These are phyloP conservation scores for Spilosoma lubricipeda DNA, from an alignment of 2,888 invertebrate species.

Conservation along the genomic window DNA sequence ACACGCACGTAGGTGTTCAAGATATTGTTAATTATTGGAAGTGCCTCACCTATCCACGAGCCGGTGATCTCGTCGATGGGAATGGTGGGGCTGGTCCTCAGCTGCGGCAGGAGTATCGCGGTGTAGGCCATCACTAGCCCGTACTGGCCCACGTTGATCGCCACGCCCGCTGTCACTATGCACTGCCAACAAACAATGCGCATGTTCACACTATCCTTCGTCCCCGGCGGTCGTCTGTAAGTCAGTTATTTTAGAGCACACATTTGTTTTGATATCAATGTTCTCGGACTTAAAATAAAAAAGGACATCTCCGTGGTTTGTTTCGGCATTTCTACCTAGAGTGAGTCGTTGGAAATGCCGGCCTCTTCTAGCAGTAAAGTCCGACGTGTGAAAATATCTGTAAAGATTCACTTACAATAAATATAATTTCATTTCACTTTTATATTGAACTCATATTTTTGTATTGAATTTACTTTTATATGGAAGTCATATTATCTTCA, in stretches of 20 bases:
- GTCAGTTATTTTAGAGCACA: not conserved
- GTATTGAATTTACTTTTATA: too few relatives aligned
- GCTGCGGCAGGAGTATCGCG: conserved; percentile 82
- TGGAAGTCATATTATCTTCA: not conserved
- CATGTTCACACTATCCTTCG: not conserved
- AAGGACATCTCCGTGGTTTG: too few relatives aligned
- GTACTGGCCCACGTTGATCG: conserved; percentile 47
- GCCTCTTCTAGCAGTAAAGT: too few relatives aligned
- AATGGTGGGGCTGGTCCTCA: conserved; percentile 63
- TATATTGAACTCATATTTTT: too few relatives aligned
- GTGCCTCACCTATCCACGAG: conserved; percentile 77
- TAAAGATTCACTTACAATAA: too few relatives aligned
- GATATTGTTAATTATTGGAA: not conserved
- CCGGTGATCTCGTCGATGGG: conserved; percentile 64
- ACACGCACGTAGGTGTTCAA: not conserved
- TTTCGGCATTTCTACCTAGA: too few relatives aligned
- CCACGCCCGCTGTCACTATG: conserved; percentile 52
- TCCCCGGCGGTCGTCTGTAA: not conserved
- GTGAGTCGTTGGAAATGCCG: too few relatives aligned
- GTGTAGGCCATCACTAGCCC: conserved; percentile 75
- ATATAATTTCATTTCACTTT: too few relatives aligned
- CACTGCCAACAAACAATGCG: conserved; percentile 39
- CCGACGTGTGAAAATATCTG: too few relatives aligned
- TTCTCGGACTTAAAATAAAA: too few relatives aligned
- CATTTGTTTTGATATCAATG: too few relatives aligned